Conservation (phyloP, 1,140 invertebrate species). For the Drosophila pseudoananassae region DNA sequence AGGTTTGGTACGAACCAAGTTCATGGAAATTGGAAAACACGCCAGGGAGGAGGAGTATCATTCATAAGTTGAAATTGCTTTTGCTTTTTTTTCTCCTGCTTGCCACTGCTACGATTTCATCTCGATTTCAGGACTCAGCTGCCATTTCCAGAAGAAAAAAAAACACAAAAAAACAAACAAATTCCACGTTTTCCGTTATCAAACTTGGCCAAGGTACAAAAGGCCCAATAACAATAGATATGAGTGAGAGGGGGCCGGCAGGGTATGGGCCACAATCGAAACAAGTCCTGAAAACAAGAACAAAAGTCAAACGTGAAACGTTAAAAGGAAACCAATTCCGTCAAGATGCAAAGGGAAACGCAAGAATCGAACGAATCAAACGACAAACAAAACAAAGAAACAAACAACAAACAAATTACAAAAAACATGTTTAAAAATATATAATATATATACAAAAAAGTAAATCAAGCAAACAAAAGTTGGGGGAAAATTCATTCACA, state of each 20-base stretch:
- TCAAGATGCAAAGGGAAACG: slow-evolving; percentile 23
- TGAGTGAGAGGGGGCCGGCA: background rate
- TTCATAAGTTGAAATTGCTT: slow-evolving; percentile 40
- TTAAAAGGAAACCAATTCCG: slow-evolving; percentile 46
- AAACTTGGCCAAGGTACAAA: slow-evolving; percentile 36
- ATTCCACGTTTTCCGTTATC: slow-evolving; percentile 23
- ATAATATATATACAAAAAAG: slow-evolving; percentile 19
- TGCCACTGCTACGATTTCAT: slow-evolving; percentile 55
- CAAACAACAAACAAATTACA: slow-evolving; percentile 7
- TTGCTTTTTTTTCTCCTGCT: slow-evolving; percentile 15
- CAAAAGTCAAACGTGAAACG: slow-evolving; percentile 31
- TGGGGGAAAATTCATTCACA: background rate
- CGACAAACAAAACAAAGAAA: slow-evolving; percentile 9
- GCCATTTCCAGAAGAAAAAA: slow-evolving; percentile 36
- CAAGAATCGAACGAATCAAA: slow-evolving; percentile 36
- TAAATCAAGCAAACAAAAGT: slow-evolving; percentile 45
- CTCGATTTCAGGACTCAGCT: slow-evolving; percentile 17
- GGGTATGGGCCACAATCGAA: slow-evolving; percentile 23
- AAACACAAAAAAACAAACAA: slow-evolving; percentile 1
- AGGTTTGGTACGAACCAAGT: background rate
- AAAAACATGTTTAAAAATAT: background rate
- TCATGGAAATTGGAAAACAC: slow-evolving; percentile 20
- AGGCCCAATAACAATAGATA: slow-evolving; percentile 40
- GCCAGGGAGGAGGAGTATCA: background rate
- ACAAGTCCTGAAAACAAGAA: slow-evolving; percentile 20